Evolutionary conservation across 2,888 invertebrate genomes (phyloP), one percentile per base, ranked within the genome.

Genomic region (Rhogogaster chlorosoma): DNA sequence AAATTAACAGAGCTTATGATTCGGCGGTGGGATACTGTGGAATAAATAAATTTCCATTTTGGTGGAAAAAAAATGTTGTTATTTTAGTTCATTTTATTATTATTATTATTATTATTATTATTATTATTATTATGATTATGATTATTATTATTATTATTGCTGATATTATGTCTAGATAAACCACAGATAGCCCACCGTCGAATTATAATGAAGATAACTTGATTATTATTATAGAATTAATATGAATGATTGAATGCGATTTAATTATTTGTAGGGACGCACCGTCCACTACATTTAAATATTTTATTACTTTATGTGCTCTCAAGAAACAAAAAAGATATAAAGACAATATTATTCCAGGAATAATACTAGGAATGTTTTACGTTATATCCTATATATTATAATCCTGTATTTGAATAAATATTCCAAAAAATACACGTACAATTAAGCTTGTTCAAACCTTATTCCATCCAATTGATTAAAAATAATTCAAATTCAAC

Each of bases 311-410:
- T 45, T 45, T 26, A 78, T 57, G 53, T 78, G 77, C 32, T 18
- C 42, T 49, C 18, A 15, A 12, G 29, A 49, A 53, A 78, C 7
- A 42, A 38, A 45, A 22, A 73, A 45, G 9, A 45, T 2, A 42
- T 1, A 26, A 18, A 18, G 42, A 57, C 57, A 22, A 57, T 57
- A 78, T 82, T 82, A 82, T 82, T 61, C 42, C 82, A 82, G 82
- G 82, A 82, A 82, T 78, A 78, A 78, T 82, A 82, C 26, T 82
- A 82, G 82, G 61, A 82, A 82, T 82, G 61, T 61, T 82, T 82
- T 82, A 82, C 82, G 82, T 82, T 82, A 82, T 82, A 82, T 64
- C 82, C 82, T 82, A 78, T 78, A 57, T 78, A 78, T 53, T 53
- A 78, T 38, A 80, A 38, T 29, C 83, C 83, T 83, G 83, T 83